A percentile compares a stretch with the other conserved stretches of the same genome.
phyloP scores from a whole-genome alignment of 2,888 invertebrate genomes.

The Belgica antarctica region DNA sequence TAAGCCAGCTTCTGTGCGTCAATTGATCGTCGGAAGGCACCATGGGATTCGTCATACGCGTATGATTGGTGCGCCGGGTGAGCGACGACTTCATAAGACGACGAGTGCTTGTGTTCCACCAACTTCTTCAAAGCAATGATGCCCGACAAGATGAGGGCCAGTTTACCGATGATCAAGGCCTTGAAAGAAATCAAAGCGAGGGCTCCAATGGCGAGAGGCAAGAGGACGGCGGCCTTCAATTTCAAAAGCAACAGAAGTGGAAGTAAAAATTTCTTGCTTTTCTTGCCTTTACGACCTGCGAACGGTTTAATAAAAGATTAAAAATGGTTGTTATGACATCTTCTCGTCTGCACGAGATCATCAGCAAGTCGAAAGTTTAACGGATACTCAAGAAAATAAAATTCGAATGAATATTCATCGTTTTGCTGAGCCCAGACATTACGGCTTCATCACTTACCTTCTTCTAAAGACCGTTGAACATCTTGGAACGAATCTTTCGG shows the following conservation, averaged over 20 bases:
- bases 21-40: constrained; percentile 65
- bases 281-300: too few species aligned
- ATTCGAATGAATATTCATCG: background rate
- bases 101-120: constrained; percentile 65
- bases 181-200: constrained; percentile 80
- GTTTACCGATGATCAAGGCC: constrained; percentile 79
- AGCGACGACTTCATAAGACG: constrained; percentile 75
- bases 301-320: too few species aligned
- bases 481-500: constrained; percentile 71
- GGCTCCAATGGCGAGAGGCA: constrained; percentile 72
- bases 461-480: constrained; percentile 74
- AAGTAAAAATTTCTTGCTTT: constrained; percentile 72
- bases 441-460: constrained; percentile 61
- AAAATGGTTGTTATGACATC: too few species aligned
- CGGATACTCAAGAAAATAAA: background rate
- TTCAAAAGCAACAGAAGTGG: constrained; percentile 74
- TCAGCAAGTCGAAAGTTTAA: background rate
- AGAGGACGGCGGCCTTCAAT: constrained; percentile 73
- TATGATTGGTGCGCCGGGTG: constrained; percentile 64
- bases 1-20: constrained; percentile 72
- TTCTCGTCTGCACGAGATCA: too few species aligned
- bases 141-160: constrained; percentile 73
- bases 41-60: constrained; percentile 57
- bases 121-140: constrained; percentile 73
- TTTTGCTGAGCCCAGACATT: too few species aligned